Percentiles rank a stretch among this genome's conserved stretches.
phyloP scores from a whole-genome alignment of 37 sponge, comb jelly and placozoan species.

The Diacarnus erythraeanus region DNA sequence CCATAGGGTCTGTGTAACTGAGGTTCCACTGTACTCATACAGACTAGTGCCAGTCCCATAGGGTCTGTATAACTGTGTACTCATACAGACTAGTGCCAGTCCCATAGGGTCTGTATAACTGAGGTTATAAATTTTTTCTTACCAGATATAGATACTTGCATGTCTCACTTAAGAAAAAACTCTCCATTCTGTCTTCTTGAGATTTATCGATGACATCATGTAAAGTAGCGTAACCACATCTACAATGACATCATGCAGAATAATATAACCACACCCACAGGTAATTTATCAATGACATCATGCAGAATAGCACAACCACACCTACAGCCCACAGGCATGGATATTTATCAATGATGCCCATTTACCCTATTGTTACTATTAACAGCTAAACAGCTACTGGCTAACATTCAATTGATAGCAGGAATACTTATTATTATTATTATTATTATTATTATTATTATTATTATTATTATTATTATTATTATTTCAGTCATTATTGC shows the following conservation, averaged over 20 bases:
- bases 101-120: too few species aligned
- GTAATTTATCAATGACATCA: slow-evolving; percentile 87
- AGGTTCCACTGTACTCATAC: too few species aligned
- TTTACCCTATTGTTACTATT: too few species aligned
- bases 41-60: too few species aligned
- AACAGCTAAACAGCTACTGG: too few species aligned
- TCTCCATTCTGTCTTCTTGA: slow-evolving; percentile 98
- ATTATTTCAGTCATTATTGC: neutral
- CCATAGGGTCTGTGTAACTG: too few species aligned
- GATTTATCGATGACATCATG: slow-evolving; percentile 90
- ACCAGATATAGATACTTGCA: slow-evolving; percentile 96
- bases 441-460: neutral
- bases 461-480: neutral
- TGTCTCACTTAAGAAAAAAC: slow-evolving; percentile 99
- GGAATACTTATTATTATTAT: neutral
- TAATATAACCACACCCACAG: slow-evolving; percentile 98
- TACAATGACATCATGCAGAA: slow-evolving; percentile 89
- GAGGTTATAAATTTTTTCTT: too few species aligned
- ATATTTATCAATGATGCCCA: slow-evolving; percentile 87
- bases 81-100: too few species aligned
- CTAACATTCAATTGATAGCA: too few species aligned
- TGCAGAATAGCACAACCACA: slow-evolving; percentile 97
- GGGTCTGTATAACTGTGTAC: too few species aligned
- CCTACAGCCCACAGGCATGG: too few species aligned
- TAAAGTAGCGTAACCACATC: slow-evolving; percentile 96